These are phyloP conservation scores for Glaucidium brasilianum DNA, from an alignment of 2,113 vertebrate genomes.

Conservation along the genomic window DNA sequence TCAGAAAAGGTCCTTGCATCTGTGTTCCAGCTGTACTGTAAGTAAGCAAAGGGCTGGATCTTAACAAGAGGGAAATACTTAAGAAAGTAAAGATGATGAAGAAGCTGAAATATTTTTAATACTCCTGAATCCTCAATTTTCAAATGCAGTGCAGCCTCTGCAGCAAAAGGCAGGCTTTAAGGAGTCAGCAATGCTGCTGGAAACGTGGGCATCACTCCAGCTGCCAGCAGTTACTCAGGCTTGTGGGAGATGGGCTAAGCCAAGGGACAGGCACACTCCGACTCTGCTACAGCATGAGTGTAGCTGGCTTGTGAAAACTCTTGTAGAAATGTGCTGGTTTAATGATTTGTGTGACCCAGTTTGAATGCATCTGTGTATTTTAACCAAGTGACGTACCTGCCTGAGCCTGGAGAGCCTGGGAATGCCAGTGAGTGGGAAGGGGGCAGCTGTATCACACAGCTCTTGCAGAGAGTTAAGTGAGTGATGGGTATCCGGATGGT, in stretches of 20 bases:
- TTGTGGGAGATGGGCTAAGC: neutral
- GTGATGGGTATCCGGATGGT: neutral
- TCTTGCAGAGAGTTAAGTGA: neutral
- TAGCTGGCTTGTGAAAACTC: neutral
- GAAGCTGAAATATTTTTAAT: conserved; percentile 54
- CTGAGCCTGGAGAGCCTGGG: neutral
- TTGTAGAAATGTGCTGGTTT: neutral
- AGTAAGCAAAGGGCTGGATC: neutral
- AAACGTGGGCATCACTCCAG: neutral
- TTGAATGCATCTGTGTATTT: neutral
- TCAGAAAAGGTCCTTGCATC: neutral
- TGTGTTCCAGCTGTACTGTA: neutral
- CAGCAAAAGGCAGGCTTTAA: neutral
- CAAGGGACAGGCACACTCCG: neutral
- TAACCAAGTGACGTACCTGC: neutral
- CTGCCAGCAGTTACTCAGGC: neutral
- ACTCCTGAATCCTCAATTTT: conserved; percentile 28
- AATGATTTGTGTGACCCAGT: neutral
- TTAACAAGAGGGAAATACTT: neutral
- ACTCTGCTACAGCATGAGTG: neutral
- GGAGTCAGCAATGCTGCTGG: conserved; percentile 35
- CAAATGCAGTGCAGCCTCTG: neutral
- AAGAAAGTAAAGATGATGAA: conserved; percentile 7
- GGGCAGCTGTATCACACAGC: neutral
- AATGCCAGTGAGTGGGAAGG: neutral